Conservation (phyloP, 2,888 invertebrate species). For the Chelonus formosanus region DNA sequence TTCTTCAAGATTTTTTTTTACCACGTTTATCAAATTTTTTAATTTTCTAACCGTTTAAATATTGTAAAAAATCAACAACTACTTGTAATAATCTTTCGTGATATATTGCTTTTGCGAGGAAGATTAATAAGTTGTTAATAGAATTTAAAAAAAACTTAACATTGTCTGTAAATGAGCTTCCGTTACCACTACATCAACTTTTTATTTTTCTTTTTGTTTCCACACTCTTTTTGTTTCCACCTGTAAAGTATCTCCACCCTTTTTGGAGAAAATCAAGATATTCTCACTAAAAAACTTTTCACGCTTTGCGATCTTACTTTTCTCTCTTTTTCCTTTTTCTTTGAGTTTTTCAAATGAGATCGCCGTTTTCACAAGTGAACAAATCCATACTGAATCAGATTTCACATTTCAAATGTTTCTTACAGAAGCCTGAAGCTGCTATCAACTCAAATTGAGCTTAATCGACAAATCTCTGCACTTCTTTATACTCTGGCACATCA, state of each 20-base stretch:
- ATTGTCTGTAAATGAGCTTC: background rate
- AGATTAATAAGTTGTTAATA: background rate
- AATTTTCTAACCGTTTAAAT: too few relatives aligned
- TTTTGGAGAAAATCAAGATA: slow-evolving; percentile 13
- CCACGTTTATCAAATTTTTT: too few relatives aligned
- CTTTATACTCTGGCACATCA: slow-evolving; percentile 34
- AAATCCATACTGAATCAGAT: background rate
- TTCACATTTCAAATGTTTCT: slow-evolving; percentile 1
- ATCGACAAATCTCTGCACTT: slow-evolving; percentile 21
- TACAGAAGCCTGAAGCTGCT: background rate
- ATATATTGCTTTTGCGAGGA: background rate
- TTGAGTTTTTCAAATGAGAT: slow-evolving; percentile 19
- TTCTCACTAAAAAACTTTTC: slow-evolving; percentile 5
- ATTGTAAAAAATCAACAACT: too few relatives aligned
- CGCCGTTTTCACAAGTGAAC: slow-evolving; percentile 10
- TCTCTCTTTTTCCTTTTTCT: background rate
- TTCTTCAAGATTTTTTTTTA: too few relatives aligned
- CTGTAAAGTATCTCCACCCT: slow-evolving; percentile 1
- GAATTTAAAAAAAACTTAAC: background rate
- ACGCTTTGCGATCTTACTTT: background rate
- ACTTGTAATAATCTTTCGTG: too few relatives aligned
- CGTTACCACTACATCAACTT: slow-evolving; percentile 13
- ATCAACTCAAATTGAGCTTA: slow-evolving; percentile 31
- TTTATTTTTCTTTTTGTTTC: background rate
- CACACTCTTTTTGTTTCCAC: background rate